These are phyloP conservation scores for Erebia epiphron DNA, from an alignment of 2,888 invertebrate species.

Conservation along the genomic window DNA sequence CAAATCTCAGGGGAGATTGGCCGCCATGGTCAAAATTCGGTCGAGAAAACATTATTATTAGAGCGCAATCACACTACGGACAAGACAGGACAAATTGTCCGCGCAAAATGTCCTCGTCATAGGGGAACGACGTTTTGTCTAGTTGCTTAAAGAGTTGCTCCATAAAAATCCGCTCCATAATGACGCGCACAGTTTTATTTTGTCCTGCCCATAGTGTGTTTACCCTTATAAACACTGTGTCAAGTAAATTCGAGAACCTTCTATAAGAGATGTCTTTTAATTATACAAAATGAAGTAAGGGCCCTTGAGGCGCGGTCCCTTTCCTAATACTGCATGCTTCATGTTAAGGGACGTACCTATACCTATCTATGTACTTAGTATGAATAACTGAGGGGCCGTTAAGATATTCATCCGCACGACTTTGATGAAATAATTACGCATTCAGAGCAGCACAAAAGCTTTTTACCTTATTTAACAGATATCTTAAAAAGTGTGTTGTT, in stretches of 20 bases:
- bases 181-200: too few relatives aligned
- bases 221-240: background rate
- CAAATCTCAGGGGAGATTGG: too few relatives aligned
- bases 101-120: too few relatives aligned
- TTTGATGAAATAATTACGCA: background rate
- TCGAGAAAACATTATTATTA: too few relatives aligned
- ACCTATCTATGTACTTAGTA: background rate
- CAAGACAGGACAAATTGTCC: too few relatives aligned
- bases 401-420: slow-evolving; percentile 21
- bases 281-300: slow-evolving; percentile 11
- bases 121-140: too few relatives aligned
- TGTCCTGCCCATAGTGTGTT: background rate
- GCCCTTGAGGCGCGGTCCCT: slow-evolving; percentile 14
- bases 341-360: slow-evolving; percentile 9
- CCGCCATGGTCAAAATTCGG: too few relatives aligned
- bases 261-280: background rate
- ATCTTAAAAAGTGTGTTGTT: too few relatives aligned
- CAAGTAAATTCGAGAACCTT: background rate
- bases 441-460: too few relatives aligned
- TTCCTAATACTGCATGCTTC: slow-evolving; percentile 26
- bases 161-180: too few relatives aligned
- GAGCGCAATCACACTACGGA: too few relatives aligned
- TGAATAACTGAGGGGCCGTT: slow-evolving; percentile 12
- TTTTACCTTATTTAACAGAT: background rate
- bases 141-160: too few relatives aligned